Evolutionary conservation across 2,888 invertebrate species (phyloP), one percentile per base, ranked within the genome.

Genomic region (Cephus nigrinus): DNA sequence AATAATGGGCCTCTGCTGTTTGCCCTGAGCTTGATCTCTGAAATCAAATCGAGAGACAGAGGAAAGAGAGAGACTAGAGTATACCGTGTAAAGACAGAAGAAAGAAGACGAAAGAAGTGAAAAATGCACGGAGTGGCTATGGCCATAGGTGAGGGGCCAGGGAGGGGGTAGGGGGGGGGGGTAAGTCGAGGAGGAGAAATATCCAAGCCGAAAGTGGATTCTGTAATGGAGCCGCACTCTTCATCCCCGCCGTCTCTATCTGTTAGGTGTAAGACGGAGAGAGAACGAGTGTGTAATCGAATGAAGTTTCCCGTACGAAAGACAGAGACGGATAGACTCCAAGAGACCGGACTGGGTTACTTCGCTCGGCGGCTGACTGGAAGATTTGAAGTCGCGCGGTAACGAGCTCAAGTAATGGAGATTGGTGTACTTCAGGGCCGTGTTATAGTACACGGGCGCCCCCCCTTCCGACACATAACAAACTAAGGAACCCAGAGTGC

Each of bases 371-470:
- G 31, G 68, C 77, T n/a, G 74, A 12, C 36, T n/a, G 74, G 34
- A 32, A 35, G 34, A 35, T 74, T 35, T n/a, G 36, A 32, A 74
- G 36, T 40, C 55, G 55, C 34, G 79, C 77, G 77, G 84, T 87
- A 87, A 88, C 86, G 87, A 88, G 87, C 82, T 86, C 85, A 86
- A 88, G 87, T 88, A 89, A 89, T 88, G 88, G 88, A 88, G 87
- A 89, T 88, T 87, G 87, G 88, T 86, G 86, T 81, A 83, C 84
- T 79, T 77, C 76, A 81, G 82, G 84, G 80, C 80, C 79, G 81
- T 78, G 68, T 79, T 33, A 75, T 68, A 72, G 78, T 76, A 74
- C 69, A 78, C 76, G 73, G 73, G 76, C 68, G 2, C 34, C 34
- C 11, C 30, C 35, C 35, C 35, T 11, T 3, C 35, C 69, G 68